phyloP scores from a whole-genome alignment of 2,797 vertebrate species.

The Rallus crepitans region DNA sequence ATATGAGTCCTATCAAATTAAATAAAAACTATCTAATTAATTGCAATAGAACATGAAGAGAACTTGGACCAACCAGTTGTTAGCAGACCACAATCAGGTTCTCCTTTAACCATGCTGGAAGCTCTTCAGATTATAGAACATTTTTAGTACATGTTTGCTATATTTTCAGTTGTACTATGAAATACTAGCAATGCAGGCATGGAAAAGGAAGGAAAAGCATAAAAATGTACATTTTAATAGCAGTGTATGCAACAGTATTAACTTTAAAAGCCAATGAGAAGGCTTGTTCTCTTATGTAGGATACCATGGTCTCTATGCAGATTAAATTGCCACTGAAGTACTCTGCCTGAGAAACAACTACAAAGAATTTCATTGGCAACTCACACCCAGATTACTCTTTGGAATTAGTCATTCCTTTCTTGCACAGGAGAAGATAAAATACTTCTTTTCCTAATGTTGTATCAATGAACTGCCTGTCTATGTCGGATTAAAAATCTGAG shows the following conservation, averaged over 20 bases:
- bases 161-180: neutral
- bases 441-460: neutral
- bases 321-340: neutral
- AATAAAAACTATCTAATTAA: neutral
- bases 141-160: neutral
- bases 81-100: neutral
- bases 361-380: neutral
- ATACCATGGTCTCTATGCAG: neutral
- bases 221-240: neutral
- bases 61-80: neutral
- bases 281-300: neutral
- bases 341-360: neutral
- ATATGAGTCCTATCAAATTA: neutral
- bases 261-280: neutral
- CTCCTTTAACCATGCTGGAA: neutral
- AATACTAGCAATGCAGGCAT: neutral
- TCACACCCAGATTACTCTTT: neutral
- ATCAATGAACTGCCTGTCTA: neutral
- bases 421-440: neutral
- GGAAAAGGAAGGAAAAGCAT: neutral
- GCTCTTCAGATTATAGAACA: neutral
- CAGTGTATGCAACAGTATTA: neutral
- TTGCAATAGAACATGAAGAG: neutral
- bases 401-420: neutral
- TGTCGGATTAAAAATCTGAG: neutral